Conservation (phyloP, 1,140 invertebrate genomes). For the Aricia agestis region DNA sequence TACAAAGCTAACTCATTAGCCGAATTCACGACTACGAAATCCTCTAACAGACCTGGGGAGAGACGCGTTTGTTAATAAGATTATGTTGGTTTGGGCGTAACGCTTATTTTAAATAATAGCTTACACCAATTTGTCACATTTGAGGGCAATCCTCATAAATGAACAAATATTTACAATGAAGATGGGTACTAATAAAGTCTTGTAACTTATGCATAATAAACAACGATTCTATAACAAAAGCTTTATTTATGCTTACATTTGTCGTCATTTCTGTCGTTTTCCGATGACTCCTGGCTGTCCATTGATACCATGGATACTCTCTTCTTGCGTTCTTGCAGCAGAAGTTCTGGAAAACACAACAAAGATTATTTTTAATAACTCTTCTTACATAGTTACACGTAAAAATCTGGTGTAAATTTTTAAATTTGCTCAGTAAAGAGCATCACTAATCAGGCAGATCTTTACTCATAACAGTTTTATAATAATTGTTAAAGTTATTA, state of each 20-base stretch:
- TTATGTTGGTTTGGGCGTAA: constrained; percentile 16
- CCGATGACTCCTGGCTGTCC: constrained; percentile 56
- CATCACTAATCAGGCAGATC: too few species aligned
- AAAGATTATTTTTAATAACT: constrained; percentile 13
- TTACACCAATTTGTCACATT: too few species aligned
- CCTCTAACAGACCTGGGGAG: constrained; percentile 67
- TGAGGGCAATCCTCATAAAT: too few species aligned
- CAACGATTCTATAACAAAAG: not conserved
- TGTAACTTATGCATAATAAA: not conserved
- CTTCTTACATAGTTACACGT: too few species aligned
- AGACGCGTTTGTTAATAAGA: constrained; percentile 40
- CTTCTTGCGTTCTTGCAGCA: constrained; percentile 57
- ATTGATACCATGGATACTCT: constrained; percentile 62
- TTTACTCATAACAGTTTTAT: too few species aligned
- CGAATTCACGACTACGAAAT: constrained; percentile 65
- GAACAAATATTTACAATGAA: too few species aligned
- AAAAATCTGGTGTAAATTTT: too few species aligned
- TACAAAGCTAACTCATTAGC: constrained; percentile 65
- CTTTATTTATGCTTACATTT: constrained; percentile 52
- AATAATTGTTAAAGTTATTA: too few species aligned
- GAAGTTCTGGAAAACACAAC: constrained; percentile 51
- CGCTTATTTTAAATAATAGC: too few species aligned
- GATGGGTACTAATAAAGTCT: too few species aligned
- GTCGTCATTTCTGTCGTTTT: constrained; percentile 58
- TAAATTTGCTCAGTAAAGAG: too few species aligned